Percentiles rank a stretch among this genome's conserved stretches.
Conservation (phyloP, 2,888 invertebrate species). For the Phymatocera aterrima region DNA sequence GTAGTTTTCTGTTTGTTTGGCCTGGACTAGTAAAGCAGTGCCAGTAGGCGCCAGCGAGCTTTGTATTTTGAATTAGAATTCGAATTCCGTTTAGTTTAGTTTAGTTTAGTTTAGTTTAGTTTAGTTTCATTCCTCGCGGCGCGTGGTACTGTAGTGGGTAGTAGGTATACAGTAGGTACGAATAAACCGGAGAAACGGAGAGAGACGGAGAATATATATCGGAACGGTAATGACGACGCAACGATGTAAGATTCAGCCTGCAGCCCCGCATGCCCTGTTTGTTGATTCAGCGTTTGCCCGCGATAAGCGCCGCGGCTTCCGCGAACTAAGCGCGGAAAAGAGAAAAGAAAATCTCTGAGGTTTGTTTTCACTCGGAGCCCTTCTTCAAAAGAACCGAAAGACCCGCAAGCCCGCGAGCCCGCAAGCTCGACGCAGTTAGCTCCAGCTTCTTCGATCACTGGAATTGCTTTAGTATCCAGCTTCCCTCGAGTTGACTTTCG, state of each 20-base stretch:
- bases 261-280: conserved; percentile 19
- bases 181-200: neutral
- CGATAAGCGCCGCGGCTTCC: conserved; percentile 66
- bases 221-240: neutral
- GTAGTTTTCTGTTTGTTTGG: conserved; percentile 44
- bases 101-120: conserved; percentile 11
- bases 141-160: conserved; percentile 7
- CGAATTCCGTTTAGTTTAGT: neutral
- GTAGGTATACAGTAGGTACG: neutral
- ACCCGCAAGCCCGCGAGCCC: neutral
- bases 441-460: conserved; percentile 46
- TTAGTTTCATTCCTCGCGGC: neutral
- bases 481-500: conserved; percentile 42
- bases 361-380: conserved; percentile 62
- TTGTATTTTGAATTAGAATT: conserved; percentile 25
- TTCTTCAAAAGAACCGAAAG: conserved; percentile 42
- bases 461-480: conserved; percentile 48
- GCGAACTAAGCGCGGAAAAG: conserved; percentile 64
- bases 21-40: conserved; percentile 31
- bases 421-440: too few species aligned
- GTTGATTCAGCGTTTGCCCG: conserved; percentile 50
- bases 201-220: neutral
- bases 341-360: conserved; percentile 63
- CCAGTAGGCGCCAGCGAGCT: neutral
- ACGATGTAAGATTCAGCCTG: neutral